These are phyloP conservation scores for Eulithis testata DNA, from an alignment of 2,888 invertebrate species.

Conservation along the genomic window DNA sequence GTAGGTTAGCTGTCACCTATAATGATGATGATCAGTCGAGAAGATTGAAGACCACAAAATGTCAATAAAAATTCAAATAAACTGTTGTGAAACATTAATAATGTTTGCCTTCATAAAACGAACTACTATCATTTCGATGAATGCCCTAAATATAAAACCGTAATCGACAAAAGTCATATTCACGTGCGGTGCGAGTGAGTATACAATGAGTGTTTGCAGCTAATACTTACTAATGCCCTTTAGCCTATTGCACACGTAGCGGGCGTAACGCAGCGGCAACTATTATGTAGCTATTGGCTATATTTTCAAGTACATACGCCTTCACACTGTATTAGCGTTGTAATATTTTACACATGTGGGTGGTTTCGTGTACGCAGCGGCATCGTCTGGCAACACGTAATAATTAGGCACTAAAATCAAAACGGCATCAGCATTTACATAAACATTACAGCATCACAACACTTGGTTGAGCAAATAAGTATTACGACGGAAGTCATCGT, in stretches of 20 bases:
- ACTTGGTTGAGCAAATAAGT: background rate
- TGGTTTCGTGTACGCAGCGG: too few species aligned
- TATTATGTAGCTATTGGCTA: background rate
- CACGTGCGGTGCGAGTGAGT: background rate
- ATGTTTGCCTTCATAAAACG: background rate
- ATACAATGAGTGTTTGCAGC: constrained; percentile 33
- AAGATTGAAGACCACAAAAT: background rate
- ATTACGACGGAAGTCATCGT: background rate
- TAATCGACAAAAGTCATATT: background rate
- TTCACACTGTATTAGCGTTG: too few species aligned
- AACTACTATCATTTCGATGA: background rate
- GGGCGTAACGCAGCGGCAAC: constrained; percentile 5
- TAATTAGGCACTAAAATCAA: background rate
- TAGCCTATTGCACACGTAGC: constrained; percentile 7
- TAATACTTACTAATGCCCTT: constrained; percentile 40
- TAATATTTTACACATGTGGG: too few species aligned
- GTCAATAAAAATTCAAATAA: too few species aligned
- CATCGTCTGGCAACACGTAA: too few species aligned
- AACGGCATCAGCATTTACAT: background rate
- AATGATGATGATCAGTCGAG: background rate
- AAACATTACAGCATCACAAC: background rate
- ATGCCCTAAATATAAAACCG: background rate
- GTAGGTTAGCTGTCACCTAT: background rate
- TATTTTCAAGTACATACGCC: too few species aligned
- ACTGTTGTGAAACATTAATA: too few species aligned